phyloP scores from a whole-genome alignment of 2,113 vertebrate genomes.

The rat (Rattus norvegicus) region GRCr8 NC_086035.1:47930001-47930500 shows the following conservation, averaged over 20 bases:
- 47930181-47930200: not conserved
- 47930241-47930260: not conserved
- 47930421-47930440: not conserved
- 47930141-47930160: not conserved
- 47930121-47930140: not conserved
- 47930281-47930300: not conserved
- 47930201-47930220: not conserved
- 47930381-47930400: not conserved
- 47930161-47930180: not conserved
- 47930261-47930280: not conserved
- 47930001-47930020: conserved; percentile 1
- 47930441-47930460: not conserved
- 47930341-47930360: not conserved
- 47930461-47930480: not conserved
- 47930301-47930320: not conserved
- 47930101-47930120: not conserved
- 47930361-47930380: not conserved
- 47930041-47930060: not conserved
- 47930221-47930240: no score
- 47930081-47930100: not conserved
- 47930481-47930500: not conserved
- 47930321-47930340: not conserved
- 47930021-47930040: not conserved
- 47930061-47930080: not conserved
- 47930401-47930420: not conserved